phyloP scores from a whole-genome alignment of 1,140 invertebrate species.

The Araneus ventricosus region DNA sequence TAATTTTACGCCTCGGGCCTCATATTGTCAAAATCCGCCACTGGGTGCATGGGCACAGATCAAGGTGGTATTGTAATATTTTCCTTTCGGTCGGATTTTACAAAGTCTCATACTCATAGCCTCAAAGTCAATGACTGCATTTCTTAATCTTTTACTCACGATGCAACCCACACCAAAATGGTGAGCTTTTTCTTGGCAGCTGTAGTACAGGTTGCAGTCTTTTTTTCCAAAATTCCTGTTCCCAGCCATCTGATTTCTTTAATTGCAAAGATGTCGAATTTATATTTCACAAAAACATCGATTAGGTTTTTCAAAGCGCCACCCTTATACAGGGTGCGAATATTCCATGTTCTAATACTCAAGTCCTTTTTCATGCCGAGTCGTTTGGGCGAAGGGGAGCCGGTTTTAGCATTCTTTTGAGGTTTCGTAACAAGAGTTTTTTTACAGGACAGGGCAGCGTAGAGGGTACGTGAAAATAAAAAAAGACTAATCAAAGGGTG shows the following conservation, averaged over 20 bases:
- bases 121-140: conserved; percentile 22
- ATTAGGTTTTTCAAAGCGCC: conserved; percentile 27
- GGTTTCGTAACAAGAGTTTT: not conserved
- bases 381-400: not conserved
- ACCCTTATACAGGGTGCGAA: not conserved
- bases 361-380: conserved; percentile 27
- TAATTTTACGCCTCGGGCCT: too few relatives aligned
- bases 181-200: conserved; percentile 22
- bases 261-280: not conserved
- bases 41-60: too few relatives aligned
- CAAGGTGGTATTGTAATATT: conserved; percentile 3
- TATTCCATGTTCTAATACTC: conserved; percentile 33
- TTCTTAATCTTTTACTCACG: conserved; percentile 32
- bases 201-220: conserved; percentile 1
- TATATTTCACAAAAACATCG: not conserved
- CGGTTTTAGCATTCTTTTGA: not conserved
- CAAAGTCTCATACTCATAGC: conserved; percentile 31
- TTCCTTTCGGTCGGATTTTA: conserved; percentile 35
- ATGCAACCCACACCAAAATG: conserved; percentile 28
- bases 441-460: not conserved
- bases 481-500: too few relatives aligned
- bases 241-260: conserved; percentile 49
- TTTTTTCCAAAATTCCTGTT: conserved; percentile 29
- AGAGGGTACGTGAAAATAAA: too few relatives aligned
- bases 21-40: too few relatives aligned